These are phyloP conservation scores for Apamea crenata DNA, from an alignment of 2,888 invertebrate species.

Conservation along the genomic window DNA sequence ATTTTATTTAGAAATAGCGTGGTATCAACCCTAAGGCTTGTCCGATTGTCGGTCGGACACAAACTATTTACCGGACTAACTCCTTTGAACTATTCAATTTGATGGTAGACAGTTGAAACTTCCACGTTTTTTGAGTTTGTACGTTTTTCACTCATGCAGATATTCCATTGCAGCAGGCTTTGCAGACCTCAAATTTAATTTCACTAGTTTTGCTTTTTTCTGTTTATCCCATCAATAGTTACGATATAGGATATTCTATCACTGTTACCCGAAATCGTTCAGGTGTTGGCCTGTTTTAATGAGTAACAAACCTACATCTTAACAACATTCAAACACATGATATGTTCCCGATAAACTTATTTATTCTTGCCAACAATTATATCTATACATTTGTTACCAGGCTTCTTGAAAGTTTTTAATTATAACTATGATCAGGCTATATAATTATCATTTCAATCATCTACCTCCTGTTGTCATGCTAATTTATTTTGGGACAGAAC, in stretches of 20 bases:
- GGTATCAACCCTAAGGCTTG: conserved; percentile 50
- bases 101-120: conserved; percentile 61
- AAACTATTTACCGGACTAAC: conserved; percentile 67
- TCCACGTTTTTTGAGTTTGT: conserved; percentile 55
- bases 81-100: conserved; percentile 69
- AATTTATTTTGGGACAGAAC: neutral
- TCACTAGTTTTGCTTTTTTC: neutral
- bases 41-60: conserved; percentile 63
- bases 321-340: neutral
- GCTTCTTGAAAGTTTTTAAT: neutral
- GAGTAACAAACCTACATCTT: neutral
- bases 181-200: neutral
- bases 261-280: neutral
- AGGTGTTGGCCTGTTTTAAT: neutral
- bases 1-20: neutral
- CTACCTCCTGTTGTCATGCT: neutral
- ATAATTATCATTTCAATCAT: conserved; percentile 4
- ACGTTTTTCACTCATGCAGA: conserved; percentile 28
- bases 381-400: neutral
- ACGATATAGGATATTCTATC: neutral
- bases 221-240: neutral
- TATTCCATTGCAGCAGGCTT: conserved; percentile 28
- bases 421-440: neutral
- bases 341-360: neutral
- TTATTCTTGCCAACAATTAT: neutral